Base-by-base conservation (phyloP, 2,797 vertebrate genomes). In the Chaetodon trifasciatus region DNA sequence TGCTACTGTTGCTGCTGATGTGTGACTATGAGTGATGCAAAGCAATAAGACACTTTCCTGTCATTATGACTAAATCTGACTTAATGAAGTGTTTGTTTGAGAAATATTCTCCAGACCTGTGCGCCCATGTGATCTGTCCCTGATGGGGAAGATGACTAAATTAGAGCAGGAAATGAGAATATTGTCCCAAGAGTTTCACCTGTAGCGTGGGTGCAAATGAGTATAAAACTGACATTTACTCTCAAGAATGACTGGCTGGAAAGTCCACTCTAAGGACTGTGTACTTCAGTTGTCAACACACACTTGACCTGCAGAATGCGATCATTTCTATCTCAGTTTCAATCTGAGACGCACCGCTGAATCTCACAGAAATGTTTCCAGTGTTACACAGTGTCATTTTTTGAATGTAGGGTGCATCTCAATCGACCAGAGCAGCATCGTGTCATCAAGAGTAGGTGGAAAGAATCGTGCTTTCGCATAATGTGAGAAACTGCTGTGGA, bases 81-180 rank as follows among this genome's bases (percentile, higher is more conserved):
- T 69, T 75, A 77, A 88, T 68, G 5, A 79, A 83, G 61, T 85
- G 61, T 86, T 88, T 83, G 74, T 88, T 82, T 81, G 69, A 79
- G 64, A 81, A 67, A 77, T 83, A 63, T 68, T 70, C 56, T 83
- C 58, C 40, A 70, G 82, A 74, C 56, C 79, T 57, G 28, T 68
- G 63, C 0, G 0, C 42, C 64, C 57, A 47, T 84, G 82, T 87
- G 84, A 78, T 79, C 70, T 61, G 73, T 82, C 66, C 83, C 79
- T n/a, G 49, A 64, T 75, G 86, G 82, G 37, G 58, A 76, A 4
- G 58, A 74, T 63, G 77, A 86, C 81, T 89, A 78, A 88, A 92
- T 90, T 87, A 89, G 78, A 81, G 63, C 57, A 86, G 75, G 78
- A 82, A 90, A 91, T 93, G 70, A 89, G 82, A 84, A 64, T 84